Base-by-base conservation (phyloP, 2,888 invertebrate genomes). In the Lutraria lutraria region DNA sequence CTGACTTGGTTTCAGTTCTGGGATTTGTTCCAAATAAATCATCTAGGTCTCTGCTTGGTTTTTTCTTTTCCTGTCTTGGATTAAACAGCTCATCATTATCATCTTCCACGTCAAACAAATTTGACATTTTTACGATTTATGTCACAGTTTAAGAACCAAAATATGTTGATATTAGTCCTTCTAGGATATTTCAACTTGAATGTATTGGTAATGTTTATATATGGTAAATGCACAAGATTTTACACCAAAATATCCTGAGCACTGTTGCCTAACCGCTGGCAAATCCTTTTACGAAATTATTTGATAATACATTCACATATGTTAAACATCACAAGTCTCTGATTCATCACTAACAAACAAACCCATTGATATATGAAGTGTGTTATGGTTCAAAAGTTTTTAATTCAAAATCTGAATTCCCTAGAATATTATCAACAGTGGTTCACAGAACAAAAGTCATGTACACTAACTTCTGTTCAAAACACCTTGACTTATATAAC, bases 21-120 rank as follows among this genome's bases (percentile, higher is more conserved):
- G 81, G 68, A 81, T 54, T 83, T n/a, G 79, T 85, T 31, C 87
- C 89, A 76, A 89, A 89, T 29, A 90, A 83, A 21, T 88, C 89
- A 43, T 88, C 88, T 15, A 89, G 68, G 19, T 53, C 56, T 60
- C 83, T 91, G 8, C 12, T 53, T n/a, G 89, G 85, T 85, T 80
- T 85, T 43, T 83, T 72, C n/a, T 56, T 72, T 60, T 80, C 63
- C 0, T 86, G 84, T 83, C 79, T 85, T 15, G 88, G 86, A 79
- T 84, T 63, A 8, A 86, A 82, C 76, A 88, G 29, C 43, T 82
- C 72, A 63, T 84, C 82, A 72, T 84, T 34, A 80, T 90, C 89
- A 83, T 89, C 89, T 60, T 89, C 87, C 68, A 92, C 86, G 29
- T 87, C 80, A 21, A 90, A 13, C 12, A 90, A 86, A 87, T 88